phyloP scores from a whole-genome alignment of 1,140 invertebrate species.

The Sycophila sp. region DNA sequence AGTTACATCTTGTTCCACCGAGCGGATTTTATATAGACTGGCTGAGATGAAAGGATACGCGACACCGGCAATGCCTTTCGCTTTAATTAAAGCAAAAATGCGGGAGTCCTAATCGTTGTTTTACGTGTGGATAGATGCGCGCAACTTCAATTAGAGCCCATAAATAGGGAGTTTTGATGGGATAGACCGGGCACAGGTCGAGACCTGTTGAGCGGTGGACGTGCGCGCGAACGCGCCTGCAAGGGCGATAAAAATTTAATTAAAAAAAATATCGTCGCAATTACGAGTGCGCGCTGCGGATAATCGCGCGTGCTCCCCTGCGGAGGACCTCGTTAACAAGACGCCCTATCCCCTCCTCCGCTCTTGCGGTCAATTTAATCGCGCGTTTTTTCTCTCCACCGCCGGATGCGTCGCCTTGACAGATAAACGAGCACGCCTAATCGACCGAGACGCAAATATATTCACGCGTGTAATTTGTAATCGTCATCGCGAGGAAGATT shows the following conservation, averaged over 20 bases:
- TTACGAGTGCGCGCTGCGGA: neutral
- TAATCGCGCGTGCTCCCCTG: neutral
- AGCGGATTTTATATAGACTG: no score
- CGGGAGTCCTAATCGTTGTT: no score
- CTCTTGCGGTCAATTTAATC: constrained; percentile 22
- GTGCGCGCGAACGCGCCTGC: neutral
- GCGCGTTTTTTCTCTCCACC: neutral
- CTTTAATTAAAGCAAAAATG: no score
- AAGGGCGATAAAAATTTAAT: constrained; percentile 21
- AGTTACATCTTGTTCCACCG: no score
- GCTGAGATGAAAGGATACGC: no score
- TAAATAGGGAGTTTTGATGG: no score
- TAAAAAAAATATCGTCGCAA: constrained; percentile 22
- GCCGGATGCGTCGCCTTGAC: no score
- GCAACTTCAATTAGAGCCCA: no score
- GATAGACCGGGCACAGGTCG: no score
- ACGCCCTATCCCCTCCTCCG: neutral
- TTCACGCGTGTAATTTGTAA: constrained; percentile 26
- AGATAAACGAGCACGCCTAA: constrained; percentile 16
- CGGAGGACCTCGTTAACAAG: constrained; percentile 1
- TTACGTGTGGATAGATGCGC: no score
- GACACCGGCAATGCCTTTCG: no score
- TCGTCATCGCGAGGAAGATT: constrained; percentile 9
- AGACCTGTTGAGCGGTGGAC: constrained; percentile 22
- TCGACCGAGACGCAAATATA: constrained; percentile 21